Percentiles rank a stretch among this genome's conserved stretches.
These are phyloP conservation scores for Acrobasis consociella DNA, from an alignment of 2,888 invertebrate species.

Conservation along the genomic window DNA sequence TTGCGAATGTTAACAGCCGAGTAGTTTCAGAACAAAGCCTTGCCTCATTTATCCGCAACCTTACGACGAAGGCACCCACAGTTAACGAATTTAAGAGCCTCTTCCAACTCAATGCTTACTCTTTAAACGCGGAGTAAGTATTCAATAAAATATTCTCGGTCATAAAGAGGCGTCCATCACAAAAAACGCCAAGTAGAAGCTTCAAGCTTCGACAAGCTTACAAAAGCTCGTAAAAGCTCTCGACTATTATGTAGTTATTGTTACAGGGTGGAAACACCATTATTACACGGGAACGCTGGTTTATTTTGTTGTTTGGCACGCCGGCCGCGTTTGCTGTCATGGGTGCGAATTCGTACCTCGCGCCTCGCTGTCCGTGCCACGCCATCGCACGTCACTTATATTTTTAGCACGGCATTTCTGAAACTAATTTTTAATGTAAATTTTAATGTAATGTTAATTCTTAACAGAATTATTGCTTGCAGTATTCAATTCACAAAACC, in stretches of 20 bases:
- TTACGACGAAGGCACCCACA: constrained; percentile 53
- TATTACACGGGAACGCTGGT: constrained; percentile 73
- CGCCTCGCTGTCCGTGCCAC: constrained; percentile 23
- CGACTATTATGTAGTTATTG: constrained; percentile 82
- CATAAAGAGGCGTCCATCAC: constrained; percentile 72
- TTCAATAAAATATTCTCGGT: constrained; percentile 74
- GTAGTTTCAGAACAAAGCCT: constrained; percentile 36
- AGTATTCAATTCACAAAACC: too few species aligned
- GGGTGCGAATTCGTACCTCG: constrained; percentile 30
- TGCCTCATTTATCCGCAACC: constrained; percentile 54
- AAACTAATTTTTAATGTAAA: not conserved
- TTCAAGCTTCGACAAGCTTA: constrained; percentile 78
- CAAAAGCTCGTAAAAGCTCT: constrained; percentile 83
- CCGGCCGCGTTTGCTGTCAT: constrained; percentile 47
- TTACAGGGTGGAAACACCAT: constrained; percentile 82
- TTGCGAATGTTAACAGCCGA: constrained; percentile 5
- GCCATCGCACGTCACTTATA: constrained; percentile 20
- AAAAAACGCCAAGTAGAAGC: constrained; percentile 78
- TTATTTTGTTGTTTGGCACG: constrained; percentile 75
- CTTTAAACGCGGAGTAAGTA: constrained; percentile 62
- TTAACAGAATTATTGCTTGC: not conserved
- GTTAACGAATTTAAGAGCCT: constrained; percentile 54
- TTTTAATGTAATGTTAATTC: not conserved
- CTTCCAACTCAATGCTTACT: constrained; percentile 51
- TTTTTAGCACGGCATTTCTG: constrained; percentile 8